phyloP scores from a whole-genome alignment of 1,140 invertebrate genomes.

The Notospermus geniculatus region DNA sequence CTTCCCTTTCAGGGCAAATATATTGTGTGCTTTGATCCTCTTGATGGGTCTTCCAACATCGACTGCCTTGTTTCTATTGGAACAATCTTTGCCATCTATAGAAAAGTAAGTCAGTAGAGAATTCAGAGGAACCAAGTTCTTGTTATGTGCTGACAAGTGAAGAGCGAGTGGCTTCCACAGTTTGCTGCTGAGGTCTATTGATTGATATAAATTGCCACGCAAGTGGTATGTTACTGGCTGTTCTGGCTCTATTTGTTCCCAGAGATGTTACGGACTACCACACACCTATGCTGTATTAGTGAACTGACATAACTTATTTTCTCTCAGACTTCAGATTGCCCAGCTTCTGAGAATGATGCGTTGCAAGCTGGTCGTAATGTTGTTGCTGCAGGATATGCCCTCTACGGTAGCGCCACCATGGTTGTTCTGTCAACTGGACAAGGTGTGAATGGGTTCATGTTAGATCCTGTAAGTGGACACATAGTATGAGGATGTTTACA shows the following conservation, averaged over 20 bases:
- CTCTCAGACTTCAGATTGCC: slow-evolving; percentile 35
- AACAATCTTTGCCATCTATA: slow-evolving; percentile 95
- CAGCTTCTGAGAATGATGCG: slow-evolving; percentile 68
- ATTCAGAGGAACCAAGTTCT: too few species aligned
- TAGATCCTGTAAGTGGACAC: slow-evolving; percentile 89
- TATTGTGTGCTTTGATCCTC: slow-evolving; percentile 96
- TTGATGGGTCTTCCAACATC: slow-evolving; percentile 99
- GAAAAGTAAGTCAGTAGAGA: slow-evolving; percentile 62
- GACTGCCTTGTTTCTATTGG: slow-evolving; percentile 98
- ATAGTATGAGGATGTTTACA: too few species aligned
- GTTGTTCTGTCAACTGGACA: slow-evolving; percentile 84
- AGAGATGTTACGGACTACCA: too few species aligned
- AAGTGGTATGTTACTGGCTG: too few species aligned
- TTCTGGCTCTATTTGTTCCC: too few species aligned
- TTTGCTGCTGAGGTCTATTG: too few species aligned
- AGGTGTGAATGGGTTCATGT: slow-evolving; percentile 93
- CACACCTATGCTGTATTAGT: too few species aligned
- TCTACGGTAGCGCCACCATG: slow-evolving; percentile 97
- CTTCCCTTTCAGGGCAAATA: slow-evolving; percentile 74
- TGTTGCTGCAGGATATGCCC: slow-evolving; percentile 93
- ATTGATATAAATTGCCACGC: too few species aligned
- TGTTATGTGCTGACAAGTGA: too few species aligned
- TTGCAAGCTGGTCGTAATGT: slow-evolving; percentile 82
- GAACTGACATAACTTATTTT: too few species aligned
- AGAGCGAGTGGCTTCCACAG: too few species aligned